phyloP scores from a whole-genome alignment of 2,797 vertebrate species.

The Poeciliopsis paucimaculata region DNA sequence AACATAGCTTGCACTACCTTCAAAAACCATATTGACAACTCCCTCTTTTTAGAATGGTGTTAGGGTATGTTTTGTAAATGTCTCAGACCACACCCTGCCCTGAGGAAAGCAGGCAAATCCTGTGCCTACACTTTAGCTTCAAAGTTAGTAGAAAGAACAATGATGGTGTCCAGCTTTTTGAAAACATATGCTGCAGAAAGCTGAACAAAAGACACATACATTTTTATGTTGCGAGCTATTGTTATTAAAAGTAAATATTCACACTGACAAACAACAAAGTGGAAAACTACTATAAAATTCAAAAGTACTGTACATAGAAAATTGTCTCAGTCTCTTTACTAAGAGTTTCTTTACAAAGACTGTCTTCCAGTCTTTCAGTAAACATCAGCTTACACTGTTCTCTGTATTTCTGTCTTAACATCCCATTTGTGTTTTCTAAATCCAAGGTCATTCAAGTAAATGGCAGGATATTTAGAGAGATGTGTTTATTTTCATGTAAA shows the following conservation, averaged over 20 bases:
- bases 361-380: background rate
- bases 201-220: conserved; percentile 9
- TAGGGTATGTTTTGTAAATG: conserved; percentile 60
- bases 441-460: background rate
- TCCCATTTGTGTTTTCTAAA: background rate
- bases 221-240: background rate
- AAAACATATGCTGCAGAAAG: conserved; percentile 35
- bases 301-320: background rate
- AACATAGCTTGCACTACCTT: background rate
- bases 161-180: conserved; percentile 32
- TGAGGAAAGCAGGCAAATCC: conserved; percentile 48
- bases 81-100: conserved; percentile 67
- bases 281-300: conserved; percentile 7
- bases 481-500: background rate
- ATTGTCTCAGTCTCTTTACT: background rate
- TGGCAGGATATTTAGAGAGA: background rate
- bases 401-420: background rate
- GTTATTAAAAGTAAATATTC: background rate
- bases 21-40: conserved; percentile 9
- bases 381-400: background rate
- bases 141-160: conserved; percentile 62
- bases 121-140: conserved; percentile 36
- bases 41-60: conserved; percentile 10
- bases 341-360: background rate
- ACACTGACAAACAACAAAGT: conserved; percentile 11